A percentile compares a stretch with the other conserved stretches of the same genome.
Evolutionary conservation across 2,888 invertebrate species (phyloP).

Genomic region (Microplitis manilae): DNA sequence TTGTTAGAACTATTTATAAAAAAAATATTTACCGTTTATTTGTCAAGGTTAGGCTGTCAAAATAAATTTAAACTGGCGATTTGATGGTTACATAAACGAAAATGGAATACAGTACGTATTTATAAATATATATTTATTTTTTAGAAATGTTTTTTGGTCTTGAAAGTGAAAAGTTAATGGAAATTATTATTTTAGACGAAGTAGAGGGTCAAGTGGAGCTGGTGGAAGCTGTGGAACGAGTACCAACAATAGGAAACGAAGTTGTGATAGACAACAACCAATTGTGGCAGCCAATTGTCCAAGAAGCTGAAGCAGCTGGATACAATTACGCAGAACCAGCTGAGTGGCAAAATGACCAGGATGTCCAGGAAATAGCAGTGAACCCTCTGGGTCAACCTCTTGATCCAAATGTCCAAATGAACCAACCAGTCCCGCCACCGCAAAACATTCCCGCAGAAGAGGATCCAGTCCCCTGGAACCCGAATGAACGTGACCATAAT

Average conservation of each 20-base stretch:
- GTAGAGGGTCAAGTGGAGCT: conserved; percentile 19
- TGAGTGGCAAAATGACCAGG: background rate
- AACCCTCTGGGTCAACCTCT: background rate
- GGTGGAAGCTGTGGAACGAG: conserved; percentile 21
- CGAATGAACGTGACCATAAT: background rate
- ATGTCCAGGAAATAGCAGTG: background rate
- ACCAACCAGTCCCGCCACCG: background rate
- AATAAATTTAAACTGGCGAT: background rate
- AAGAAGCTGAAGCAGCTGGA: background rate
- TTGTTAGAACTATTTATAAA: background rate
- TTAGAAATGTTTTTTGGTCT: background rate
- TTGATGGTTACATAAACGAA: background rate
- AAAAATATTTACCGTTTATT: background rate
- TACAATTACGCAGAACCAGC: conserved; percentile 9
- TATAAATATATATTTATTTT: background rate
- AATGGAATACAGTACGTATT: conserved; percentile 1
- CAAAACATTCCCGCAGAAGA: background rate
- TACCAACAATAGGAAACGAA: conserved; percentile 26
- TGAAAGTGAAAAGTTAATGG: no score
- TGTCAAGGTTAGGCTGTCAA: background rate
- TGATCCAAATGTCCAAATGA: no score
- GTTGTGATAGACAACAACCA: conserved; percentile 20
- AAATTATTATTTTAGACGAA: conserved; percentile 11
- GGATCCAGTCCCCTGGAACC: background rate
- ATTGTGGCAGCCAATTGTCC: background rate